Evolutionary conservation across 1,140 invertebrate genomes (phyloP).

Genomic region (Drosophila triauraria): DNA sequence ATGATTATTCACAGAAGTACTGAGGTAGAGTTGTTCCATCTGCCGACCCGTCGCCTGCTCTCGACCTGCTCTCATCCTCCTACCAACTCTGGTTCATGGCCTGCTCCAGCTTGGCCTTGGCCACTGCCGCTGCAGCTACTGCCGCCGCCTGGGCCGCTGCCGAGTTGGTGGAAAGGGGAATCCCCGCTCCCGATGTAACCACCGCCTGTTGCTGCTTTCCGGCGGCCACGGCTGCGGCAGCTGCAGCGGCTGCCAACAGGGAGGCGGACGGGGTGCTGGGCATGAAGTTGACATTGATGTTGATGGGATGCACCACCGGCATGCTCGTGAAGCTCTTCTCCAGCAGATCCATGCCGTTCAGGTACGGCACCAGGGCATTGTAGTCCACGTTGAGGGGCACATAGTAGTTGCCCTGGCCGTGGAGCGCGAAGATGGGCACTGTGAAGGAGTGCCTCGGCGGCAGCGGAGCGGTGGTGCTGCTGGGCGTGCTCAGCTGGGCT

Average conservation of each 20-base stretch:
- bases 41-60: conserved; percentile 24
- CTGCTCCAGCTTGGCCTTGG: conserved; percentile 75
- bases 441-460: conserved; percentile 79
- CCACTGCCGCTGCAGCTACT: conserved; percentile 62
- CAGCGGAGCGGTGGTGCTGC: conserved; percentile 76
- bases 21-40: conserved; percentile 84
- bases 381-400: conserved; percentile 95
- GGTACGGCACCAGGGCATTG: conserved; percentile 89
- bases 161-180: conserved; percentile 45
- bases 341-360: conserved; percentile 87
- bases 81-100: conserved; percentile 76
- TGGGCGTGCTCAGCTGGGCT: conserved; percentile 65
- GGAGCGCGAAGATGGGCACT: conserved; percentile 93
- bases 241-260: conserved; percentile 71
- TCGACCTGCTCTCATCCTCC: conserved; percentile 1
- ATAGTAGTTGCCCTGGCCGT: conserved; percentile 95
- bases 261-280: conserved; percentile 59
- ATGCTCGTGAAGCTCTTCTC: conserved; percentile 86
- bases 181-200: conserved; percentile 87
- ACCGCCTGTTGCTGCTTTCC: conserved; percentile 64
- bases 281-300: conserved; percentile 94
- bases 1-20: conserved; percentile 83
- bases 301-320: conserved; percentile 93
- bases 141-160: conserved; percentile 51
- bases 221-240: conserved; percentile 69